phyloP scores from a whole-genome alignment of 2,888 invertebrate species.

The Carterocephalus palaemon region DNA sequence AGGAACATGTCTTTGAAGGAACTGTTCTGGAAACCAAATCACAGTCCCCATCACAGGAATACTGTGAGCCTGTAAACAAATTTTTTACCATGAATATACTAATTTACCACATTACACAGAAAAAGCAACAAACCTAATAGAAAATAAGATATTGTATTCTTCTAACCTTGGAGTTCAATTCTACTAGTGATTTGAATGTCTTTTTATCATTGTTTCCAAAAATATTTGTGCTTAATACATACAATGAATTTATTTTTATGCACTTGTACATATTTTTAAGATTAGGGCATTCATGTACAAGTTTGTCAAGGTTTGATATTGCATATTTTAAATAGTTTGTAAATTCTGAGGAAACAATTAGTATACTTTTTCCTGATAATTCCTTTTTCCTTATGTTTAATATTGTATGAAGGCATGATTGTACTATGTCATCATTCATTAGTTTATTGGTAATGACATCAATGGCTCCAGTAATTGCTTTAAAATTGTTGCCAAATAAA shows the following conservation, averaged over 20 bases:
- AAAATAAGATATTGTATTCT: conserved; percentile 21
- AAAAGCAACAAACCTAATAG: too few relatives aligned
- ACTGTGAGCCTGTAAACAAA: conserved; percentile 82
- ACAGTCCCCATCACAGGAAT: conserved; percentile 88
- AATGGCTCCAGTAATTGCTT: conserved; percentile 84
- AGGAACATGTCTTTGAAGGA: conserved; percentile 82
- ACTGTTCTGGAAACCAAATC: conserved; percentile 91
- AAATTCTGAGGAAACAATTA: conserved; percentile 80
- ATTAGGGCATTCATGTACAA: conserved; percentile 72
- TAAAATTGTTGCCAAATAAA: conserved; percentile 80
- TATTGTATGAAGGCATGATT: conserved; percentile 70
- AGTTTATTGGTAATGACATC: conserved; percentile 83
- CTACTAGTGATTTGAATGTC: conserved; percentile 84
- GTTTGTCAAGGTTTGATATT: conserved; percentile 80
- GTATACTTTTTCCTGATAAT: conserved; percentile 67
- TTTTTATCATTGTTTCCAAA: conserved; percentile 90
- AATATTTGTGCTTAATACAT: conserved; percentile 83
- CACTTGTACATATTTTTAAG: conserved; percentile 77
- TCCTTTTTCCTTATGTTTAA: conserved; percentile 58
- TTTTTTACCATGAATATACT: too few relatives aligned
- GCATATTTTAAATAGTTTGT: conserved; percentile 81
- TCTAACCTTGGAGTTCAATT: conserved; percentile 88
- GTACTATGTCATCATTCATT: conserved; percentile 84
- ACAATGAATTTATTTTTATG: conserved; percentile 83
- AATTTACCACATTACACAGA: background rate